These are phyloP conservation scores for Maniola jurtina DNA, from an alignment of 1,140 invertebrate genomes.

Conservation along the genomic window DNA sequence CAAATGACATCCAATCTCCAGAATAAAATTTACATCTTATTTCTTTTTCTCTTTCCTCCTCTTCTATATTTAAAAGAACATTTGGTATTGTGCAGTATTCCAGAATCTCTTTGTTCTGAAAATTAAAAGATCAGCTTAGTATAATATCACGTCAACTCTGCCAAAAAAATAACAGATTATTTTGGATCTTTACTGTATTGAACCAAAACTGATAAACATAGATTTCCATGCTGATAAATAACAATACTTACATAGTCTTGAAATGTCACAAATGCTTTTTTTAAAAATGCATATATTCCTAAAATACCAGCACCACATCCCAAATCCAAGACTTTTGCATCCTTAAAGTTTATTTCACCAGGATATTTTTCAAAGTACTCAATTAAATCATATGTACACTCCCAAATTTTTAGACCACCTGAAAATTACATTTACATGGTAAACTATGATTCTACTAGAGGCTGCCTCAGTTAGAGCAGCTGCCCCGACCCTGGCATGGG, in stretches of 20 bases:
- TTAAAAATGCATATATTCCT: constrained; percentile 85
- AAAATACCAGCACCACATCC: constrained; percentile 92
- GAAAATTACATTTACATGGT: constrained; percentile 35
- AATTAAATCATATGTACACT: constrained; percentile 89
- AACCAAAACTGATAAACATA: too few species aligned
- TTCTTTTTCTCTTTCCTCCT: constrained; percentile 66
- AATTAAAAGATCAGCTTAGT: constrained; percentile 47
- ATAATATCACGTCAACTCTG: too few species aligned
- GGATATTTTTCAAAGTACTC: constrained; percentile 80
- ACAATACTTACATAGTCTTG: constrained; percentile 92
- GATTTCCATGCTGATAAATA: background rate
- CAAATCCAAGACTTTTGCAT: constrained; percentile 86
- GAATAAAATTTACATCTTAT: constrained; percentile 84
- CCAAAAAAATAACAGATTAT: constrained; percentile 16
- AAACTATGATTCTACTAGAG: too few species aligned
- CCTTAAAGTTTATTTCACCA: constrained; percentile 61
- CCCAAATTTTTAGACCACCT: constrained; percentile 95
- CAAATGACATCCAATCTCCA: constrained; percentile 89
- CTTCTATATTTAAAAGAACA: constrained; percentile 83
- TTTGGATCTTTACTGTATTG: too few species aligned
- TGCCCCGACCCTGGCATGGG: too few species aligned
- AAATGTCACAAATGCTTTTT: constrained; percentile 87
- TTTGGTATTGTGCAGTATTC: constrained; percentile 88
- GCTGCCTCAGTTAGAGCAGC: too few species aligned
- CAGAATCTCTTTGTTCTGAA: constrained; percentile 89